Percentiles rank a stretch among this genome's conserved stretches.
These are phyloP conservation scores for Apistogramma diplotaenia DNA, from an alignment of 2,113 vertebrate genomes.

Conservation along the genomic window DNA sequence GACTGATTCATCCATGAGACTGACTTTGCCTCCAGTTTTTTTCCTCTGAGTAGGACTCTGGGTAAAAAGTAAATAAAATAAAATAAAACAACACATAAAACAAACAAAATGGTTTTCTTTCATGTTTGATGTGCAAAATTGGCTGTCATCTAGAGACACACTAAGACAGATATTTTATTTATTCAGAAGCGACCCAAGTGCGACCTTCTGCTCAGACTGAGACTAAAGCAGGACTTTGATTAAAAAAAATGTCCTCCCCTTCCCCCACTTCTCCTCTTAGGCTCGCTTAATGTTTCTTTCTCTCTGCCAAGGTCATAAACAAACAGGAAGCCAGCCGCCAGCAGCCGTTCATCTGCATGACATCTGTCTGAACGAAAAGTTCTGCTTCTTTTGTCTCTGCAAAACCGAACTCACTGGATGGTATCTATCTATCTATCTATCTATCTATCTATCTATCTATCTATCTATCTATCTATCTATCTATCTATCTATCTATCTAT, in stretches of 20 bases:
- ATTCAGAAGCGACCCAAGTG: background rate
- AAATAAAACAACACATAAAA: too few species aligned
- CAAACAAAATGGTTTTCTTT: background rate
- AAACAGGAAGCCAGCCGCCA: background rate
- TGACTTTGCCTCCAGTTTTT: background rate
- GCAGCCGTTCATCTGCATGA: background rate
- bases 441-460: too few species aligned
- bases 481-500: too few species aligned
- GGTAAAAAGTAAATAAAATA: too few species aligned
- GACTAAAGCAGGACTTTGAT: background rate
- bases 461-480: too few species aligned
- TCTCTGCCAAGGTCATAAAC: conserved; percentile 6
- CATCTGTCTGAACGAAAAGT: background rate
- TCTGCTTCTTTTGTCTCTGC: background rate
- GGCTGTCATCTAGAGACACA: background rate
- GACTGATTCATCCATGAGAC: background rate
- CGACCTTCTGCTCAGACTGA: conserved; percentile 5
- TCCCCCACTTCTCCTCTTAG: background rate
- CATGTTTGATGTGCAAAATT: background rate
- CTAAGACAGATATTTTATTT: background rate
- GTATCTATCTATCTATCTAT: too few species aligned
- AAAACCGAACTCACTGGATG: background rate
- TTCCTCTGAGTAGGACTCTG: background rate
- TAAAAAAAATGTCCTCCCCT: background rate
- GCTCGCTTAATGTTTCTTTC: background rate